Conservation (phyloP, 2,113 vertebrate genomes). For the Rhipidura dahli region DNA sequence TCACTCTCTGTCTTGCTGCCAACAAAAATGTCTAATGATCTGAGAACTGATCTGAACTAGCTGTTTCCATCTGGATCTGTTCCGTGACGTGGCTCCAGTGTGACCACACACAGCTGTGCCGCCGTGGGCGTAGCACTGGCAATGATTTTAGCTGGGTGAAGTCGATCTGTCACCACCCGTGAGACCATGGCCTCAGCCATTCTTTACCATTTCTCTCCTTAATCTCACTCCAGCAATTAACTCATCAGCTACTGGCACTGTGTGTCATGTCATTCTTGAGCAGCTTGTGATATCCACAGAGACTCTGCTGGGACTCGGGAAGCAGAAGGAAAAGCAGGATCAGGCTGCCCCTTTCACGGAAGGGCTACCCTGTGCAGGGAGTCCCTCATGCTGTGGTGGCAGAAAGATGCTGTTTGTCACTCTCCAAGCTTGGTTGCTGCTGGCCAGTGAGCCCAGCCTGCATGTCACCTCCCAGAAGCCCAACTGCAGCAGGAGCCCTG, state of each 20-base stretch:
- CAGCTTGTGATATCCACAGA: not conserved
- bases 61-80: not conserved
- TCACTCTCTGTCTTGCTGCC: not conserved
- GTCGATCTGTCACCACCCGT: not conserved
- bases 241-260: not conserved
- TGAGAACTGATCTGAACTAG: not conserved
- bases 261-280: not conserved
- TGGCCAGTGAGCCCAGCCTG: not conserved
- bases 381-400: not conserved
- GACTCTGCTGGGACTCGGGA: not conserved
- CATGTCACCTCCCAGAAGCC: not conserved
- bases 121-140: rapidly evolving
- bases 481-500: not conserved
- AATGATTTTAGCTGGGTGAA: not conserved
- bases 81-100: not conserved
- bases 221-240: not conserved
- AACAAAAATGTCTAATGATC: not conserved
- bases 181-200: not conserved
- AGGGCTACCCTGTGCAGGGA: not conserved
- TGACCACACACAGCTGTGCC: not conserved
- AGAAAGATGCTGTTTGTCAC: not conserved
- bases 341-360: not conserved
- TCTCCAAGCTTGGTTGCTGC: not conserved
- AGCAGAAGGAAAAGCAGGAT: not conserved
- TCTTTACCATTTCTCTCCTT: not conserved